Conservation (phyloP, 1,140 invertebrate genomes). For the Calycopis cecrops region DNA sequence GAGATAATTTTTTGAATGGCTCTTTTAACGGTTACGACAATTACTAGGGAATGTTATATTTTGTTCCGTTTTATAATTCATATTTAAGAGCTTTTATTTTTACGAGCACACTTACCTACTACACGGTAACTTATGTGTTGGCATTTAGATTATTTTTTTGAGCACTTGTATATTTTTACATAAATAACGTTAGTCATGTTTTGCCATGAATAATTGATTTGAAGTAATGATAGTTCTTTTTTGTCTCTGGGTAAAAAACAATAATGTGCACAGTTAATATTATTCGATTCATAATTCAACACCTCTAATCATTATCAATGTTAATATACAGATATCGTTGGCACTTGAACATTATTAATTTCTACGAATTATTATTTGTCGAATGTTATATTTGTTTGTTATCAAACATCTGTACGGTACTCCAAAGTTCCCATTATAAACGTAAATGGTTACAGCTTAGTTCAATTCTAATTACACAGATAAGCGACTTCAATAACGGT, state of each 20-base stretch:
- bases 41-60: constrained; percentile 32
- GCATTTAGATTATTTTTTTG: too few relatives aligned
- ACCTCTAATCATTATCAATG: too few relatives aligned
- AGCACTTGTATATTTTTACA: too few relatives aligned
- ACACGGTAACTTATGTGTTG: too few relatives aligned
- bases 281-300: too few relatives aligned
- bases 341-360: constrained; percentile 1
- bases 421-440: constrained; percentile 65
- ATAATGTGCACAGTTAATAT: too few relatives aligned
- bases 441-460: constrained; percentile 69
- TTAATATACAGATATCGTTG: background rate
- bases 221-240: too few relatives aligned
- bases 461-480: constrained; percentile 72
- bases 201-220: too few relatives aligned
- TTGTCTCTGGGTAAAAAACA: too few relatives aligned
- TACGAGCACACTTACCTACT: background rate
- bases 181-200: too few relatives aligned
- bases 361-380: constrained; percentile 1
- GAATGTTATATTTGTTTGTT: constrained; percentile 34
- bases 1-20: constrained; percentile 65
- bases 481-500: constrained; percentile 69
- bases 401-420: constrained; percentile 53
- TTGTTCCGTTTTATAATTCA: constrained; percentile 11
- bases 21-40: constrained; percentile 51
- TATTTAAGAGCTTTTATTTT: constrained; percentile 4